Percentiles rank a stretch among this genome's conserved stretches.
Evolutionary conservation across 1,140 invertebrate species (phyloP).

Genomic region (Mycetomoellerius zeteki): DNA sequence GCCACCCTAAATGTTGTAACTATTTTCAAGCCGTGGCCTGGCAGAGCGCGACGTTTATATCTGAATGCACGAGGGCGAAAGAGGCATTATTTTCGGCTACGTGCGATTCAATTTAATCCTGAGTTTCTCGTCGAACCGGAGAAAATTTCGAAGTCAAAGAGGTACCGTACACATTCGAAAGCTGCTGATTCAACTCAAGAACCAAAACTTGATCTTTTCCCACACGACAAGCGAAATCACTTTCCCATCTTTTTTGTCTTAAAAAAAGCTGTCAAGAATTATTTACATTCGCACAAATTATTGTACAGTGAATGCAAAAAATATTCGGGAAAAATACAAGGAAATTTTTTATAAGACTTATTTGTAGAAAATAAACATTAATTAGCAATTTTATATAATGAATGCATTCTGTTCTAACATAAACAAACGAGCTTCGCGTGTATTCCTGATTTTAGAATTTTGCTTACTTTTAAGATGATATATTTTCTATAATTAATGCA

Average conservation of each 20-base stretch:
- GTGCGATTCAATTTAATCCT: conserved; percentile 58
- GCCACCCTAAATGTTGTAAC: conserved; percentile 72
- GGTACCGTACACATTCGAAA: neutral
- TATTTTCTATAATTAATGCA: too few species aligned
- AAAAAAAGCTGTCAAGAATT: neutral
- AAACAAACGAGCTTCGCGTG: too few species aligned
- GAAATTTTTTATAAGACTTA: too few species aligned
- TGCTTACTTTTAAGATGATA: too few species aligned
- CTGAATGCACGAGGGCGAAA: conserved; percentile 64
- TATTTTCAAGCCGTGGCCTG: conserved; percentile 78
- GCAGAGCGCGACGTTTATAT: conserved; percentile 70
- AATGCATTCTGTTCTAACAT: too few species aligned
- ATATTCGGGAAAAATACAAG: too few species aligned
- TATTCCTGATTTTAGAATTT: too few species aligned
- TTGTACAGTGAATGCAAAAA: neutral
- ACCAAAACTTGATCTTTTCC: neutral
- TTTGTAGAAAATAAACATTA: too few species aligned
- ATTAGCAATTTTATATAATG: too few species aligned
- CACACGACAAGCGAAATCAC: neutral
- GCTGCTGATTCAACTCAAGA: neutral
- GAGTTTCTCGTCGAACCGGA: neutral
- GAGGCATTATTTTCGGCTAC: conserved; percentile 66
- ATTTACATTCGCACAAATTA: neutral
- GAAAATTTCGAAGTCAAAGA: conserved; percentile 18
- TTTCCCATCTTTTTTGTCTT: neutral